phyloP scores from a whole-genome alignment of 2,797 vertebrate genomes.

The Benthosema pterotum region DNA sequence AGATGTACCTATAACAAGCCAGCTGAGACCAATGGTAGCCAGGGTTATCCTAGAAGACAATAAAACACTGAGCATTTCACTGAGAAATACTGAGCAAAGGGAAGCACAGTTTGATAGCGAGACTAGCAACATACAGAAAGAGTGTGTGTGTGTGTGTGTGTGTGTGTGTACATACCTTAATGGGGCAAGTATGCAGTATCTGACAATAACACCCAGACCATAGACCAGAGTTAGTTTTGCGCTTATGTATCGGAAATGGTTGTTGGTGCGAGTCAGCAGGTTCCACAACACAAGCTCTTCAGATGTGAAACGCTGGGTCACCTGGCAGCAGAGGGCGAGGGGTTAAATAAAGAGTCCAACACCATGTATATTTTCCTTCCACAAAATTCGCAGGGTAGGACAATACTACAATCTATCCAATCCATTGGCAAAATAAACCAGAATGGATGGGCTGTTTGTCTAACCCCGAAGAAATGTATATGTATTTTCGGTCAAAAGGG shows the following conservation, averaged over 20 bases:
- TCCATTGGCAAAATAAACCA: too few species aligned
- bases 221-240: slow-evolving; percentile 87
- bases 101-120: too few species aligned
- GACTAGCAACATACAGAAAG: too few species aligned
- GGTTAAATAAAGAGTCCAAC: too few species aligned
- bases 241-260: slow-evolving; percentile 94
- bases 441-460: too few species aligned
- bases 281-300: slow-evolving; percentile 97
- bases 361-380: too few species aligned
- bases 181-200: slow-evolving; percentile 92
- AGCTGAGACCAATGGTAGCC: slow-evolving; percentile 87
- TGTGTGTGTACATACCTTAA: slow-evolving; percentile 80
- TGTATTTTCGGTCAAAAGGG: too few species aligned
- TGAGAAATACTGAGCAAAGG: not conserved
- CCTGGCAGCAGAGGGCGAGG: slow-evolving; percentile 52
- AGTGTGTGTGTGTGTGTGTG: not conserved
- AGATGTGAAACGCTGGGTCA: slow-evolving; percentile 93
- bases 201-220: slow-evolving; percentile 86
- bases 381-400: too few species aligned
- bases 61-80: not conserved
- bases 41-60: slow-evolving; percentile 82
- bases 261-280: slow-evolving; percentile 93
- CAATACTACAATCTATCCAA: too few species aligned
- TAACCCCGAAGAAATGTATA: too few species aligned
- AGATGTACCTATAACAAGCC: slow-evolving; percentile 90